A percentile compares a stretch with the other conserved stretches of the same genome.
These are phyloP conservation scores for Holacanthus passer DNA, from an alignment of 2,113 vertebrate genomes.

Conservation along the genomic window DNA sequence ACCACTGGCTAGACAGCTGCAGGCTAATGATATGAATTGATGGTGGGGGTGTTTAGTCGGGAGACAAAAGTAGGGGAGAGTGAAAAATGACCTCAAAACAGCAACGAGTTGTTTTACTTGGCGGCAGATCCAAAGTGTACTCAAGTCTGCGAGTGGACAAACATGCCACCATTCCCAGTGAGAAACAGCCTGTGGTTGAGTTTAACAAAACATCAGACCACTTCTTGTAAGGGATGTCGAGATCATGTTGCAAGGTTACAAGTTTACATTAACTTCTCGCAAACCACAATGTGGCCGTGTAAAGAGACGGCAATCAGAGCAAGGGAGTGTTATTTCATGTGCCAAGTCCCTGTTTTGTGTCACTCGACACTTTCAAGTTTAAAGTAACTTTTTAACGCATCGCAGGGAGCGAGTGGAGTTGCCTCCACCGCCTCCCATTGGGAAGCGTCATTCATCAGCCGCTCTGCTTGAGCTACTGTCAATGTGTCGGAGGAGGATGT, in stretches of 20 bases:
- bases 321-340: slow-evolving; percentile 36
- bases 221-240: background rate
- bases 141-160: slow-evolving; percentile 23
- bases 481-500: slow-evolving; percentile 45
- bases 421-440: slow-evolving; percentile 17
- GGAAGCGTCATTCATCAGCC: slow-evolving; percentile 53
- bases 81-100: slow-evolving; percentile 50
- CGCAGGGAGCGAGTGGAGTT: slow-evolving; percentile 37
- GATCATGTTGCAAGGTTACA: slow-evolving; percentile 36
- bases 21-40: slow-evolving; percentile 53
- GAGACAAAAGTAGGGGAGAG: slow-evolving; percentile 39
- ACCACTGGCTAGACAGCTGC: slow-evolving; percentile 58
- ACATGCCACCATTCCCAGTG: slow-evolving; percentile 10
- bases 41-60: slow-evolving; percentile 45
- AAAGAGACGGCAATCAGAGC: slow-evolving; percentile 37
- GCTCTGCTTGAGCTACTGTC: slow-evolving; percentile 57
- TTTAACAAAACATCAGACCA: slow-evolving; percentile 29
- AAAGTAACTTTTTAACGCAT: slow-evolving; percentile 41
- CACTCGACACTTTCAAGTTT: slow-evolving; percentile 33
- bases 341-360: slow-evolving; percentile 35
- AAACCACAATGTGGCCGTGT: slow-evolving; percentile 39
- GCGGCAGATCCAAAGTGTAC: slow-evolving; percentile 36
- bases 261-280: slow-evolving; percentile 37
- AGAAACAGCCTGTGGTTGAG: slow-evolving; percentile 12
- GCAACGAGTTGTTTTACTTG: slow-evolving; percentile 40